Evolutionary conservation across 1,140 invertebrate species (phyloP), one percentile per base, ranked within the genome.

Genomic region (Whitmania pigra): DNA sequence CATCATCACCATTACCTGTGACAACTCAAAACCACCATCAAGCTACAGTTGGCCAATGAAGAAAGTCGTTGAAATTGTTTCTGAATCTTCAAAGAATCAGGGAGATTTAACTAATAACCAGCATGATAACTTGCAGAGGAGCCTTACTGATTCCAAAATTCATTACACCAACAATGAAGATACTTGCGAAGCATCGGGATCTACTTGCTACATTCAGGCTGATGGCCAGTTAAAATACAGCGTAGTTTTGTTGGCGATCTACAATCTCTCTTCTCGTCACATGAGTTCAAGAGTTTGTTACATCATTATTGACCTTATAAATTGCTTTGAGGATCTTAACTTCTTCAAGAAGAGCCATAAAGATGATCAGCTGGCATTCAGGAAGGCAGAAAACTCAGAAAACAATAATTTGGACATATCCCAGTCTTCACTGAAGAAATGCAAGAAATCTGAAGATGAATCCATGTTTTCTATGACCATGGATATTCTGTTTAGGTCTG

Each of bases 1-100:
- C 0, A 94, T 96, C 70, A 97, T 96, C 63, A 96, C 93, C 1
- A 92, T 97, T 0, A 96, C 94, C 0, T 92, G 94, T 79, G 92
- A 96, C 78, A 94, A 77, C 70, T 74, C 78, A 71, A 75, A 76
- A 27, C 67, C 73, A 17, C 69, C 69, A 40, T 36, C 27, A 29
- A n/a, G 53, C 22, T 53, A 17, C 13, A 29, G 69, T 15, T 53
- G 43, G 43, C 69, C 49, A 22, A 55, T 49, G 43, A 49, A 49
- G 57, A 63, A 63, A 63, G 22, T 31, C 29, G 22, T 63, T 31
- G 29, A 63, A 63, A 63, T 25, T 7, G 22, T 63, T 25, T 25
- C 57, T 63, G 57, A 63, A 63, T 63, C 57, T 63, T 22, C 57
- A 63, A 63, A 25, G 29, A 18, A n/a, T 25, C 29, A 25, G 11